Evolutionary conservation across 2,797 vertebrate genomes (phyloP).

Genomic region (Platalea minor): DNA sequence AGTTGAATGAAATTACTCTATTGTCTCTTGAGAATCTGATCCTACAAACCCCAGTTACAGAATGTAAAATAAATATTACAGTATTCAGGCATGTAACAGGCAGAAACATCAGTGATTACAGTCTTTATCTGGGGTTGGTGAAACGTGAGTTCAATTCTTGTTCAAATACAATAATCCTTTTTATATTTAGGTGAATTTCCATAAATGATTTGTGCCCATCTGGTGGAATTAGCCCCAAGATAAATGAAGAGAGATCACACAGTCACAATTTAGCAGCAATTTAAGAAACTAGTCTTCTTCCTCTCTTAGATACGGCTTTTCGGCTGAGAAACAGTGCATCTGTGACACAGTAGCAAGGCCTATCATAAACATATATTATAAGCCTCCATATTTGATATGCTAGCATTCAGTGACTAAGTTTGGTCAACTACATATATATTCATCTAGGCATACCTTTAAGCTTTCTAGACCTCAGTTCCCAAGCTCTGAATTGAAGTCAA

Average conservation of each 20-base stretch:
- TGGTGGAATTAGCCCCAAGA: not conserved
- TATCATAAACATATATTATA: not conserved
- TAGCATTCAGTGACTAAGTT: not conserved
- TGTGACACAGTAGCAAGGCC: not conserved
- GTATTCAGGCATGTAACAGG: not conserved
- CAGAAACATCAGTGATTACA: not conserved
- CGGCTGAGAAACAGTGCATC: not conserved
- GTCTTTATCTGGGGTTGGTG: not conserved
- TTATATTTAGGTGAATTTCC: not conserved
- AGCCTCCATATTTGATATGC: not conserved
- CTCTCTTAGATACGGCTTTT: not conserved
- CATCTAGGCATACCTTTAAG: not conserved
- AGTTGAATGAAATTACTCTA: not conserved
- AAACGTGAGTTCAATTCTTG: not conserved
- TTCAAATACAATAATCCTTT: not conserved
- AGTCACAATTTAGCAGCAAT: not conserved
- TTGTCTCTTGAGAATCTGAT: not conserved
- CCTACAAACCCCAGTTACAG: not conserved
- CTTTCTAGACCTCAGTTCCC: not conserved
- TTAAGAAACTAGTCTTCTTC: not conserved
- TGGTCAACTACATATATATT: not conserved
- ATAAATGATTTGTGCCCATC: not conserved
- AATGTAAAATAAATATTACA: not conserved
- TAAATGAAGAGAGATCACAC: not conserved
- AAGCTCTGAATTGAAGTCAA: not conserved